These are phyloP conservation scores for Erythrocebus patas DNA, from an alignment of 2,113 vertebrate species.

Conservation along the genomic window DNA sequence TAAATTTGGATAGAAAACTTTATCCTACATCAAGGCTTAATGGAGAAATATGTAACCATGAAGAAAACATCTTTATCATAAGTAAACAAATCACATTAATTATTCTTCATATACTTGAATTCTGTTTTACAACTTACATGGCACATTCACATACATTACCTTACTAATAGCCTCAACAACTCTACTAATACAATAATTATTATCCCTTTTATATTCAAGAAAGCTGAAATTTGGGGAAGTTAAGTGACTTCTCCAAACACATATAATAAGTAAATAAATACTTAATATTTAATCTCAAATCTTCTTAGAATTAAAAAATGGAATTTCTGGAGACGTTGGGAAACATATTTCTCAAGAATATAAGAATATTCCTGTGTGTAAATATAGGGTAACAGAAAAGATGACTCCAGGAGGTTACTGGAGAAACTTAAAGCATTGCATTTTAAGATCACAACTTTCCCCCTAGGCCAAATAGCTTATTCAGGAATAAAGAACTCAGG, in stretches of 20 bases:
- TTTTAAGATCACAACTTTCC: slow-evolving; percentile 17
- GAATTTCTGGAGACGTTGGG: background rate
- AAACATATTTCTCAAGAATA: background rate
- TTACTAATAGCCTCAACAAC: background rate
- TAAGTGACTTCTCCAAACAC: background rate
- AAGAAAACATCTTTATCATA: background rate
- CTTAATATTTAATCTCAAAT: background rate
- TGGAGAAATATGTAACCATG: background rate
- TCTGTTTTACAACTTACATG: background rate
- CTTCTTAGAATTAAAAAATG: background rate
- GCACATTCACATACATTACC: background rate
- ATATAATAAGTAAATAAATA: background rate
- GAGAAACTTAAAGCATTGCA: slow-evolving; percentile 11
- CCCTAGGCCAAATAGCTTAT: background rate
- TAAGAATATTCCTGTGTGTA: background rate
- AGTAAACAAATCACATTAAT: background rate
- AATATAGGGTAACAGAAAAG: background rate
- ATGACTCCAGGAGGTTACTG: background rate
- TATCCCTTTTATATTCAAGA: background rate
- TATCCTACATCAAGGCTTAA: background rate
- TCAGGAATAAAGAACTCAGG: background rate
- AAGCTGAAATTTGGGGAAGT: background rate
- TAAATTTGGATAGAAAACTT: background rate
- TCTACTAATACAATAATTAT: background rate
- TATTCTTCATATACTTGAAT: background rate